phyloP scores from a whole-genome alignment of 2,888 invertebrate species.

The Eupithecia subfuscata region DNA sequence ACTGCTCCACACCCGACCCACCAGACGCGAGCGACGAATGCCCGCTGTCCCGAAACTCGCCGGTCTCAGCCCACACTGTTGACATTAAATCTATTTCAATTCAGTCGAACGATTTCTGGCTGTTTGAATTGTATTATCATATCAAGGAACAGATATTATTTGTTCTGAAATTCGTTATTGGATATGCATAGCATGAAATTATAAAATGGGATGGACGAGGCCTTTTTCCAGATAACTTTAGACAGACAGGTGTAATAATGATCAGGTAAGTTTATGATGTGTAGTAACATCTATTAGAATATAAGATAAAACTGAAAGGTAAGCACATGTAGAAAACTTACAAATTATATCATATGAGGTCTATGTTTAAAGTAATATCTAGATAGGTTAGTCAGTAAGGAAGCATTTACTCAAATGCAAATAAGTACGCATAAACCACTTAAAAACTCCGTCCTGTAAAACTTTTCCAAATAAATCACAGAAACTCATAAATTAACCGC shows the following conservation, averaged over 20 bases:
- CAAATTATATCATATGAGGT: not conserved
- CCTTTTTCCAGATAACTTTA: not conserved
- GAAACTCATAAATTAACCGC: slow-evolving; percentile 49
- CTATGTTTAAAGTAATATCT: not conserved
- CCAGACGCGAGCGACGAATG: slow-evolving; percentile 87
- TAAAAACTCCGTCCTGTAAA: not conserved
- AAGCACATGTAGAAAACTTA: not conserved
- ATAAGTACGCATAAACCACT: not conserved
- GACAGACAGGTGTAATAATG: not conserved
- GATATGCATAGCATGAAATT: not conserved
- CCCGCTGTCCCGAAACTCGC: slow-evolving; percentile 93
- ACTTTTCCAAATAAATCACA: slow-evolving; percentile 18
- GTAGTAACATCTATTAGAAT: no score
- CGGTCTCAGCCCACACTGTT: slow-evolving; percentile 95
- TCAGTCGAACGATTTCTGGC: slow-evolving; percentile 33
- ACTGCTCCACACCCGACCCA: slow-evolving; percentile 86
- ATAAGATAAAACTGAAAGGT: not conserved
- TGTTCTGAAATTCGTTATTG: not conserved
- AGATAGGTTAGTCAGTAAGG: not conserved
- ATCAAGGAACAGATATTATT: not conserved
- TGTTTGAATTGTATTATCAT: slow-evolving; percentile 40
- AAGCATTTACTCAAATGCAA: not conserved
- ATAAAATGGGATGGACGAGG: not conserved
- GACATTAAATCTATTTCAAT: slow-evolving; percentile 51
- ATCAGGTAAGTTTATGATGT: not conserved